Evolutionary conservation across 2,888 invertebrate genomes (phyloP).

Genomic region (Trissoscelio sp.): DNA sequence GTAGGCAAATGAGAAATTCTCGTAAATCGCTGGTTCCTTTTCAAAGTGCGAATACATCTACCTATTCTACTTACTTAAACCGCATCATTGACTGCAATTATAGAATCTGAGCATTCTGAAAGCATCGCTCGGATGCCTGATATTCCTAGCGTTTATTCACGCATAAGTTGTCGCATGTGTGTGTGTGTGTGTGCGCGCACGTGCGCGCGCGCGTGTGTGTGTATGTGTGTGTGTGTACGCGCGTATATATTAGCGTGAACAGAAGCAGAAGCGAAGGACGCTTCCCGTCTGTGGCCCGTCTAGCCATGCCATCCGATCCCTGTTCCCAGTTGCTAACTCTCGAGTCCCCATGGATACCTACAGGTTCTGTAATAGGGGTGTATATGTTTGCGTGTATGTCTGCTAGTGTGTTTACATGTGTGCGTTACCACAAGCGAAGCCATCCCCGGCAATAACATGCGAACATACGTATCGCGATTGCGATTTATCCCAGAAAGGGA

Average conservation of each 20-base stretch:
- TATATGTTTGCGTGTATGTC: too few relatives aligned
- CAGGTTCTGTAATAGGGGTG: conserved; percentile 31
- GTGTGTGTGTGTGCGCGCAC: too few relatives aligned
- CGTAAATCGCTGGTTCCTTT: too few relatives aligned
- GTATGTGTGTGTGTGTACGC: conserved; percentile 2
- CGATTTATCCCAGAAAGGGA: conserved; percentile 58
- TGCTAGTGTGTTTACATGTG: conserved; percentile 5
- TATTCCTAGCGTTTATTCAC: conserved; percentile 25
- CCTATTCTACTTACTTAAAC: conserved; percentile 25
- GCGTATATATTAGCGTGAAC: too few relatives aligned
- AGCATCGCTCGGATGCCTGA: conserved; percentile 13
- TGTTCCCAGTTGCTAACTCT: conserved; percentile 44
- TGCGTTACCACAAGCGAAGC: conserved; percentile 50
- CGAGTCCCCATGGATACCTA: conserved; percentile 53
- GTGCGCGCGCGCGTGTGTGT: conserved; percentile 7
- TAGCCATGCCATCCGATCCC: conserved; percentile 47
- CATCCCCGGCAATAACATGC: conserved; percentile 56
- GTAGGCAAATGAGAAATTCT: too few relatives aligned
- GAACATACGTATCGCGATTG: conserved; percentile 61
- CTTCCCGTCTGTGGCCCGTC: conserved; percentile 51
- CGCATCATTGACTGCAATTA: conserved; percentile 33
- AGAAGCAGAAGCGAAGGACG: conserved; percentile 53
- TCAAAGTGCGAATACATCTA: too few relatives aligned
- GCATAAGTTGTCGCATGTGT: too few relatives aligned
- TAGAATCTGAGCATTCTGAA: conserved; percentile 31